A percentile compares a stretch with the other conserved stretches of the same genome.
These are phyloP conservation scores for Pyrrhosoma nymphula DNA, from an alignment of 2,888 invertebrate species.

Conservation along the genomic window DNA sequence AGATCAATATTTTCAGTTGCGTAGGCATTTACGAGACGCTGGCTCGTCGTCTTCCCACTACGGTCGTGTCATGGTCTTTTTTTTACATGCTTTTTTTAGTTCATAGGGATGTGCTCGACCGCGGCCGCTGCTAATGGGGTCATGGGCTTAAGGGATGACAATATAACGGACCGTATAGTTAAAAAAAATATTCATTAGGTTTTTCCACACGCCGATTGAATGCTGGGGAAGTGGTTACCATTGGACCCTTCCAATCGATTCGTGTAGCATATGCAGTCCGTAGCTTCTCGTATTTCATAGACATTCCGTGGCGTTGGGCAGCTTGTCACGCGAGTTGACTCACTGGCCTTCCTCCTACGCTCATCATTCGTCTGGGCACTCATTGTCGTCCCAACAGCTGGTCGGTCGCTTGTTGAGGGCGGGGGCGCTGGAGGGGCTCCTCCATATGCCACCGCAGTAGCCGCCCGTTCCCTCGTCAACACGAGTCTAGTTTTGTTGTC, in stretches of 20 bases:
- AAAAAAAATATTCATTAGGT: background rate
- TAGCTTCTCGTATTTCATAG: background rate
- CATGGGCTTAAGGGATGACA: background rate
- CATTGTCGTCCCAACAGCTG: slow-evolving; percentile 21
- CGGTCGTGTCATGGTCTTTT: no score
- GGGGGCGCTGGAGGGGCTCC: background rate
- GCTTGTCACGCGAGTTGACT: slow-evolving; percentile 4
- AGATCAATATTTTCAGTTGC: slow-evolving; percentile 18
- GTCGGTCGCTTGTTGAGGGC: background rate
- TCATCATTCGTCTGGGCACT: background rate
- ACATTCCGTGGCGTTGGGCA: background rate
- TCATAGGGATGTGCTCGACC: no score
- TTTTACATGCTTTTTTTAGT: no score
- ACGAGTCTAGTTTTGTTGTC: background rate
- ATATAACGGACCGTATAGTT: no score
- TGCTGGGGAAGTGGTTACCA: background rate
- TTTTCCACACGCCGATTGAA: background rate
- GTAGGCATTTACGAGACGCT: background rate
- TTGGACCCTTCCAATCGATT: background rate
- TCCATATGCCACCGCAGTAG: background rate
- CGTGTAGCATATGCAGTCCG: background rate
- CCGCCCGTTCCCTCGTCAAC: background rate
- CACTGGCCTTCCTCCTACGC: background rate
- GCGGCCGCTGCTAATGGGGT: no score
- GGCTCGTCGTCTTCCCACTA: background rate